Evolutionary conservation across 2,888 invertebrate species (phyloP).

Genomic region (Pimpla rufipes): DNA sequence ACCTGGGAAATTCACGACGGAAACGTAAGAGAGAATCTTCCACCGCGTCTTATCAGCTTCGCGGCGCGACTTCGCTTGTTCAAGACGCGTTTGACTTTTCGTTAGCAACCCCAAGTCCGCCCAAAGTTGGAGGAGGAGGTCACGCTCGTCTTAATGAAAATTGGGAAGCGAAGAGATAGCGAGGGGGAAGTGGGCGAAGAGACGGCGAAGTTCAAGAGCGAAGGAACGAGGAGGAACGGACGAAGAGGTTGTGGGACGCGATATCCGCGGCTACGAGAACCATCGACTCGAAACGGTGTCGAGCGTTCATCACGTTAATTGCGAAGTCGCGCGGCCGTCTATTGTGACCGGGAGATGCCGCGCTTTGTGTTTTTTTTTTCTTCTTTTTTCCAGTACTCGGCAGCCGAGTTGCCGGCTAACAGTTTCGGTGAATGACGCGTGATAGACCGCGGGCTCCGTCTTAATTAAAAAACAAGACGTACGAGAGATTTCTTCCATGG

Average conservation of each 20-base stretch:
- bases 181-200: too few relatives aligned
- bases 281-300: conserved; percentile 42
- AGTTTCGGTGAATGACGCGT: background rate
- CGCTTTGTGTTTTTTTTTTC: conserved; percentile 10
- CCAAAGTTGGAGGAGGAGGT: too few relatives aligned
- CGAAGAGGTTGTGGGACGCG: background rate
- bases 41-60: too few relatives aligned
- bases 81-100: too few relatives aligned
- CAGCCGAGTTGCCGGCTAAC: too few relatives aligned
- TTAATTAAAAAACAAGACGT: conserved; percentile 32
- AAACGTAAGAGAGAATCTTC: too few relatives aligned
- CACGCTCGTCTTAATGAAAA: background rate
- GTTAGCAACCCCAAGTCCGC: too few relatives aligned
- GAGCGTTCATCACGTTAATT: conserved; percentile 46
- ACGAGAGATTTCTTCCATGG: too few relatives aligned
- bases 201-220: background rate
- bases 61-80: too few relatives aligned
- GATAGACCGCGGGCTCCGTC: conserved; percentile 50
- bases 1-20: too few relatives aligned
- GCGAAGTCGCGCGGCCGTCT: conserved; percentile 18
- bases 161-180: background rate
- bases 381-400: too few relatives aligned
- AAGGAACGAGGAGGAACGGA: conserved; percentile 21
- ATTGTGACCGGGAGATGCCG: conserved; percentile 17
- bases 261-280: background rate